Base-by-base conservation (phyloP, 2,888 invertebrate genomes). In the Frankliniella intonsa region DNA sequence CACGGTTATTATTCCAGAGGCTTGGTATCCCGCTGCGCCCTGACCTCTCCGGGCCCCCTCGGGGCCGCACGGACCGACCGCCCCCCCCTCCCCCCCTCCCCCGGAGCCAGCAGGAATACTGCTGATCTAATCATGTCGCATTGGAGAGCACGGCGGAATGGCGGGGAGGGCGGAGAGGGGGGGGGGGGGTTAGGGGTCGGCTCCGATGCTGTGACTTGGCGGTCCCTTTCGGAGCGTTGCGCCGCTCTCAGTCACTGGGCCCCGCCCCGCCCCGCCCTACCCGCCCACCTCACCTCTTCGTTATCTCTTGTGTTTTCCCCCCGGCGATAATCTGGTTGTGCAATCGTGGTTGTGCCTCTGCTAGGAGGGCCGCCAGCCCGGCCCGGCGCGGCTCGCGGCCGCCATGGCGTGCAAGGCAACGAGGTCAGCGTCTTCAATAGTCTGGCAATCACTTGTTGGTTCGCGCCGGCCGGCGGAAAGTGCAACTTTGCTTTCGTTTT, bases 101-200 rank as follows among this genome's bases (percentile, higher is more conserved):
- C 14, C 55, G 14, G 55, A 55, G 55, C 69, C n/a, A 11, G 69
- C 69, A 38, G 69, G 69, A 69, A n/a, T 69, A 22, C 69, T 69
- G 69, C 69, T 69, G 69, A 69, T 69, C 69, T 69, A 69, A 69
- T 69, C 69, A 69, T n/a, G 69, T 19, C 55, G 69, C 69, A 69
- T 69, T 22, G n/a, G 69, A 22, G 69, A 22, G 69, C 22, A 19
- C 55, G 55, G 65, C 19, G 19, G 65, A n/a, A 38, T 38, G 69
- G 69, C 22, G 65, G n/a, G 19, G 7, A 19, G n/a, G 65, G 69
- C 69, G 22, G 69, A n/a, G 69, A 0, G n/a, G 69, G 69, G 69
- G 22, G 69, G 55, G 55, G 12, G 9, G 14, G 55, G 14, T 2
- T 12, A 51, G 10, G 51, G 51, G 51, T 11, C 51, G 51, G 12